These are phyloP conservation scores for Pseudocheirus occidentalis DNA, from an alignment of 2,797 vertebrate species.

Conservation along the genomic window DNA sequence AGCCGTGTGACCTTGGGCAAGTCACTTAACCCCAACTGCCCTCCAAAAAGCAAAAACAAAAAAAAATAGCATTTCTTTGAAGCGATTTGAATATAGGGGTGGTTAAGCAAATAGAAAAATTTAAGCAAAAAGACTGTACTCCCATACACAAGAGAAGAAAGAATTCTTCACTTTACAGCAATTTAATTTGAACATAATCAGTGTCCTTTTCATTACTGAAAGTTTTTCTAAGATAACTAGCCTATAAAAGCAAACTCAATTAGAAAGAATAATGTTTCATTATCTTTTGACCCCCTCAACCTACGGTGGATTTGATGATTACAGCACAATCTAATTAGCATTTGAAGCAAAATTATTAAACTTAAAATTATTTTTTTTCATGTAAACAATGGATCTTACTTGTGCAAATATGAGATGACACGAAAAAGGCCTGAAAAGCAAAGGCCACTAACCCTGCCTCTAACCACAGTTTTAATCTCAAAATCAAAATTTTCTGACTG, in stretches of 20 bases:
- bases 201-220: neutral
- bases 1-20: too few species aligned
- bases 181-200: neutral
- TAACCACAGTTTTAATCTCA: conserved; percentile 21
- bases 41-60: too few species aligned
- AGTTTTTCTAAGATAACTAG: conserved; percentile 33
- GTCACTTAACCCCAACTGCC: too few species aligned
- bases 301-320: neutral
- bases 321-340: neutral
- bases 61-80: neutral
- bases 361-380: neutral
- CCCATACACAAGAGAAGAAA: neutral
- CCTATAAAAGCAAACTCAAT: neutral
- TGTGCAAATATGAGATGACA: neutral
- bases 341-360: conserved; percentile 15
- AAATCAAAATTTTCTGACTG: conserved; percentile 8
- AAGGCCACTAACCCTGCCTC: neutral
- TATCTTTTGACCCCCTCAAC: conserved; percentile 2
- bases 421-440: neutral
- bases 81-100: neutral
- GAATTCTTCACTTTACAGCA: neutral
- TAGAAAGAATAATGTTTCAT: neutral
- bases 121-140: neutral
- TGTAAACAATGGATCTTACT: neutral
- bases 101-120: neutral